Evolutionary conservation across 2,888 invertebrate species (phyloP), one percentile per base, ranked within the genome.

Genomic region (Dione vanillae): DNA sequence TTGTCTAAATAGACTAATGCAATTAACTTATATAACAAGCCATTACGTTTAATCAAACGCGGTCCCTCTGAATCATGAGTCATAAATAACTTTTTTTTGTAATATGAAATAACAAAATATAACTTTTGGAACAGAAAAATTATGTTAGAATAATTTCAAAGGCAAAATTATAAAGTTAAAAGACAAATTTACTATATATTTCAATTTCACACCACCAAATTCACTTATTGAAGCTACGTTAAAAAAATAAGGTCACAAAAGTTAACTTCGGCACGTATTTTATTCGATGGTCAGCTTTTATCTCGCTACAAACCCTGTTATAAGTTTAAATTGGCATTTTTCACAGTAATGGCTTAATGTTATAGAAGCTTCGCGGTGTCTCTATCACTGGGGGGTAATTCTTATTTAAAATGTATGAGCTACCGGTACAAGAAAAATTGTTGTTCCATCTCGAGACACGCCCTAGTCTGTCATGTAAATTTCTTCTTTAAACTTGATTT

Each of bases 291-390:
- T 49, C 64, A 64, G 64, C 64, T 16, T 64, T 49, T 49, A 49
- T 89, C 91, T 90, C 87, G 90, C 87, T 85, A 89, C 86, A 89
- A 91, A 91, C 89, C 91, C 92, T 88, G 91, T 92, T 92, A 92
- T 90, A 92, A 92, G 88, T 92, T 92, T 92, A 92, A 92, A 92
- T 92, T 92, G 92, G 90, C 91, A 88, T 91, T 91, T 91, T 91
- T 89, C 90, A 85, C 86, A 89, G 90, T 90, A 90, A 91, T 89
- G 88, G 90, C 87, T 88, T 88, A 87, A 90, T 85, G 87, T 83
- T 85, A 86, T 83, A 84, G 84, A 45, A 40, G 65, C 52, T 67
- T 45, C 61, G 45, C 6, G 59, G 56, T 52, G 52, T 61, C 68
- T 68, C 71, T 85, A 83, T 83, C 82, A 85, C 85, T 85, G 75